Conservation (phyloP, 2,888 invertebrate species). For the Drosophila seclusa region DNA sequence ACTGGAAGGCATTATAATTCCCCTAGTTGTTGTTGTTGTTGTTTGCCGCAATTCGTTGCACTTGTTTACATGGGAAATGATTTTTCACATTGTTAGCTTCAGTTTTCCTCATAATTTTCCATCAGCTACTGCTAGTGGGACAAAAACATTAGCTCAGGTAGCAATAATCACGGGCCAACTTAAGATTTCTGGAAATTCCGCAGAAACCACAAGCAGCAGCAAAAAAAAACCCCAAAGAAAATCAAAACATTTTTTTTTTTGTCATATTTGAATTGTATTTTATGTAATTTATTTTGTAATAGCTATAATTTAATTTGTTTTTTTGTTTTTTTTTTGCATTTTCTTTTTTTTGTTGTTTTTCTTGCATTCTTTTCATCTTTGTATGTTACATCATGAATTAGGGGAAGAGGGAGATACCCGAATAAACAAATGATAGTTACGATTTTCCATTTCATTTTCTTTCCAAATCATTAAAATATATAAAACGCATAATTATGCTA, state of each 20-base stretch:
- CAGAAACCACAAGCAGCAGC: slow-evolving; percentile 1
- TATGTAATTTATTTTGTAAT: slow-evolving; percentile 70
- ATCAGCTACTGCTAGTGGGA: slow-evolving; percentile 29
- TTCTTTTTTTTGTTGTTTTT: slow-evolving; percentile 10
- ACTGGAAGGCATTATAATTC: slow-evolving; percentile 48
- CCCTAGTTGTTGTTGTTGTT: slow-evolving; percentile 26
- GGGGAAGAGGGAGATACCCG: slow-evolving; percentile 13
- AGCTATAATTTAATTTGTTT: slow-evolving; percentile 52
- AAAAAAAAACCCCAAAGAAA: slow-evolving; percentile 3
- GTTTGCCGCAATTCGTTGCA: slow-evolving; percentile 65
- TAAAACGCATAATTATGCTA: slow-evolving; percentile 80
- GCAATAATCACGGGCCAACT: not conserved
- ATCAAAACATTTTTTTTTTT: slow-evolving; percentile 26
- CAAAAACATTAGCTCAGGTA: slow-evolving; percentile 17
- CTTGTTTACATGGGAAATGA: slow-evolving; percentile 77
- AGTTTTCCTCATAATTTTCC: slow-evolving; percentile 53
- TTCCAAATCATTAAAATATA: slow-evolving; percentile 57
- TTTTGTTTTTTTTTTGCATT: slow-evolving; percentile 16
- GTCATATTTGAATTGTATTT: slow-evolving; percentile 53
- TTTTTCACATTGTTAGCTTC: slow-evolving; percentile 53
- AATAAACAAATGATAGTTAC: slow-evolving; percentile 24
- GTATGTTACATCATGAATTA: slow-evolving; percentile 29
- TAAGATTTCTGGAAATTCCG: slow-evolving; percentile 2
- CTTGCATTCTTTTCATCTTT: slow-evolving; percentile 32
- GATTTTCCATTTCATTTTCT: slow-evolving; percentile 14